These are phyloP conservation scores for Pyrgilauda ruficollis DNA, from an alignment of 2,113 vertebrate species.

Conservation along the genomic window DNA sequence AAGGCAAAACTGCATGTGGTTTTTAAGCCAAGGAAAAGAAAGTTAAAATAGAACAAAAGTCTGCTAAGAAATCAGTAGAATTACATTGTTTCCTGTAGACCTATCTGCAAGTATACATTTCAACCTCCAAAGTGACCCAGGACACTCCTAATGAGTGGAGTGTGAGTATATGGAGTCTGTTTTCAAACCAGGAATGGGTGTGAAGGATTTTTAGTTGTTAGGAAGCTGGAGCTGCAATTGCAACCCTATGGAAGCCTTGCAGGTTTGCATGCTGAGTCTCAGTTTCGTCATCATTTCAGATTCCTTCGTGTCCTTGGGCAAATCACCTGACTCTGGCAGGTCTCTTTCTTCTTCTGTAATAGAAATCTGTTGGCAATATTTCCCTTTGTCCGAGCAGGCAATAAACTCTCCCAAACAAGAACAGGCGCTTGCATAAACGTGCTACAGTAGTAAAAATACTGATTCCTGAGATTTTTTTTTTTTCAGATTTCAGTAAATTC, in stretches of 20 bases:
- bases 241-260: background rate
- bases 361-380: background rate
- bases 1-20: background rate
- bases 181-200: background rate
- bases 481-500: background rate
- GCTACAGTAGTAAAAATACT: background rate
- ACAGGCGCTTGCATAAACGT: background rate
- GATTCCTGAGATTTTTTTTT: background rate
- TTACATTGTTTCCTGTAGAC: background rate
- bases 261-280: background rate
- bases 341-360: background rate
- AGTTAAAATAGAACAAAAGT: background rate
- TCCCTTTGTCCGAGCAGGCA: background rate
- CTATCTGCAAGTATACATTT: background rate
- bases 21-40: background rate
- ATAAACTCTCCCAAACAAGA: background rate
- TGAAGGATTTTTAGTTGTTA: background rate
- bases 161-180: background rate
- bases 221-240: background rate
- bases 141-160: background rate
- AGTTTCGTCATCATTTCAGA: background rate
- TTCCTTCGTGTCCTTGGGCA: background rate
- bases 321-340: background rate
- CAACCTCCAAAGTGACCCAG: background rate
- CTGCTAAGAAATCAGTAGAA: background rate